A percentile compares a stretch with the other conserved stretches of the same genome.
phyloP scores from a whole-genome alignment of 2,888 invertebrate species.

The Elaeidobius kamerunicus region DNA sequence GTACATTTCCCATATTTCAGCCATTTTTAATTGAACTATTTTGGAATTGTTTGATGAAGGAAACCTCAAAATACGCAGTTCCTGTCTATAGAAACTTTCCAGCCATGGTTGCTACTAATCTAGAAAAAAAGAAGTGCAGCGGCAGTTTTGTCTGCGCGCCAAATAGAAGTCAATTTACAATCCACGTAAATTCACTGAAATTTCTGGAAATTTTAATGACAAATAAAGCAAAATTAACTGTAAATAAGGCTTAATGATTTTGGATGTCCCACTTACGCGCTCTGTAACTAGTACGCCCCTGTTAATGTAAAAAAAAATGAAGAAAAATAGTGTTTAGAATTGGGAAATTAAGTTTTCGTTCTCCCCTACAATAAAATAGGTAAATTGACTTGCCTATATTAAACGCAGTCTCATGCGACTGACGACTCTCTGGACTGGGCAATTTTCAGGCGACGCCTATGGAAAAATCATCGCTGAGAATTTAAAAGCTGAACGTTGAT shows the following conservation, averaged over 20 bases:
- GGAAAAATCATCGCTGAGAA: constrained; percentile 1
- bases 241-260: constrained; percentile 42
- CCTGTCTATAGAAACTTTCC: too few species aligned
- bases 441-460: constrained; percentile 26
- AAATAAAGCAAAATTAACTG: too few species aligned
- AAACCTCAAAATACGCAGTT: too few species aligned
- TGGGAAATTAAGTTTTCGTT: constrained; percentile 7
- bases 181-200: background rate
- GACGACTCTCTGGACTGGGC: constrained; percentile 36
- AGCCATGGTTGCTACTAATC: background rate
- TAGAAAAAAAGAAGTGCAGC: constrained; percentile 6
- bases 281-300: constrained; percentile 45
- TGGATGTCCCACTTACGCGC: constrained; percentile 31
- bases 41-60: too few species aligned
- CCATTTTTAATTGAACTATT: too few species aligned
- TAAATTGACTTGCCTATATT: constrained; percentile 39
- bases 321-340: constrained; percentile 11
- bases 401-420: constrained; percentile 45
- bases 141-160: constrained; percentile 32
- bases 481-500: constrained; percentile 4
- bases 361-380: constrained; percentile 37
- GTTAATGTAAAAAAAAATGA: constrained; percentile 30
- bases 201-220: too few species aligned
- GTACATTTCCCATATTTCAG: too few species aligned
- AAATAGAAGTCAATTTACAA: constrained; percentile 43